These are phyloP conservation scores for Hozukius guyotensis DNA, from an alignment of 2,797 vertebrate genomes.

Conservation along the genomic window DNA sequence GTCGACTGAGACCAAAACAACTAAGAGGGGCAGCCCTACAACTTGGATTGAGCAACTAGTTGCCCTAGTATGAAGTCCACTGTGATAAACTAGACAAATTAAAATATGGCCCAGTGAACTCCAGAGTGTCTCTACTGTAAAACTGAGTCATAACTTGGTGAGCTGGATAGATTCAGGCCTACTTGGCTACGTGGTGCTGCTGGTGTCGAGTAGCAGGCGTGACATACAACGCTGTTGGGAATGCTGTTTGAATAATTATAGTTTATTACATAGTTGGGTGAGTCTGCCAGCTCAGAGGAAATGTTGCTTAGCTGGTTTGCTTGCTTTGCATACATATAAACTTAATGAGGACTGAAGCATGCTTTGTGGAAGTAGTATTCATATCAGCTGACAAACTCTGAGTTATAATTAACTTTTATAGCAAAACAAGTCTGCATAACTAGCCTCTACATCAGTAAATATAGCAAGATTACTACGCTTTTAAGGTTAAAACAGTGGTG, in stretches of 20 bases:
- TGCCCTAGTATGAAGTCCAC: neutral
- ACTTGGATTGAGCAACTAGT: neutral
- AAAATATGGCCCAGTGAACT: neutral
- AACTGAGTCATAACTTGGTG: neutral
- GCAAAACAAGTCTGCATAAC: neutral
- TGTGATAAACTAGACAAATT: neutral
- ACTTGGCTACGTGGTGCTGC: neutral
- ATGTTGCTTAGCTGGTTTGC: neutral
- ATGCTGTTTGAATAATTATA: constrained; percentile 57
- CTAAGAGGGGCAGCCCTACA: too few relatives aligned
- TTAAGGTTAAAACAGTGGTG: neutral
- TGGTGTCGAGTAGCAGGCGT: constrained; percentile 6
- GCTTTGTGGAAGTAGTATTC: neutral
- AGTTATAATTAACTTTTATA: neutral
- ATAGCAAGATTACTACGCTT: neutral
- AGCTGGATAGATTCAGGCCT: constrained; percentile 5
- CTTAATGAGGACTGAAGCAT: neutral
- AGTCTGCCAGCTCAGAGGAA: neutral
- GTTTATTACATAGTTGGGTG: constrained; percentile 36
- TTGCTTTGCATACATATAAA: neutral
- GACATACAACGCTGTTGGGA: constrained; percentile 32
- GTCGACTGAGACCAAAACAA: too few relatives aligned
- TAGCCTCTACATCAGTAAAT: neutral
- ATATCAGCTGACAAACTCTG: neutral
- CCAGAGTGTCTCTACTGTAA: neutral